phyloP scores from a whole-genome alignment of 2,888 invertebrate species.

The Leucophora obtusa region DNA sequence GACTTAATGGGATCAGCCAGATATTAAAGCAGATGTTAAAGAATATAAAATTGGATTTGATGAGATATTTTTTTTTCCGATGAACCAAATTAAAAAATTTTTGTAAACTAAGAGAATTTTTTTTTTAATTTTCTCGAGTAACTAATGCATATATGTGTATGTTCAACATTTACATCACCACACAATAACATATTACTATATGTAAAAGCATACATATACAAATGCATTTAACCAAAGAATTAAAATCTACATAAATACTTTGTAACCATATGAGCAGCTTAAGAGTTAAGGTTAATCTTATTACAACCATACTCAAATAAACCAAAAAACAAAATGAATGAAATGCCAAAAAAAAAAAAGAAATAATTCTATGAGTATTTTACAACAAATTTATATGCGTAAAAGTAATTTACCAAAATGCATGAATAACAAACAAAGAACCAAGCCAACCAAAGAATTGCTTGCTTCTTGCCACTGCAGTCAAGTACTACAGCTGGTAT shows the following conservation, averaged over 20 bases:
- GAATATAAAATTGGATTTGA: too few species aligned
- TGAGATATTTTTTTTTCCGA: too few species aligned
- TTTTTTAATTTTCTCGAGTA: too few species aligned
- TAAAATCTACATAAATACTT: slow-evolving; percentile 53
- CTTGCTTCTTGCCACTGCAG: background rate
- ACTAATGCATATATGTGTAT: too few species aligned
- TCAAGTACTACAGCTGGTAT: background rate
- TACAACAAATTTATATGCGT: slow-evolving; percentile 38
- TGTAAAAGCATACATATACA: too few species aligned
- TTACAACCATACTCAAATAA: slow-evolving; percentile 34
- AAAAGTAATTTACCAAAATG: slow-evolving; percentile 42
- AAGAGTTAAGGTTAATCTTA: slow-evolving; percentile 55
- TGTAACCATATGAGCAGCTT: slow-evolving; percentile 43
- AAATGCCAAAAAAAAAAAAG: background rate
- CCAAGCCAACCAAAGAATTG: slow-evolving; percentile 11
- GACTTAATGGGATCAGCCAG: too few species aligned
- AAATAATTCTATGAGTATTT: slow-evolving; percentile 18
- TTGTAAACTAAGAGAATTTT: too few species aligned
- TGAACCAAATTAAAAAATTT: too few species aligned
- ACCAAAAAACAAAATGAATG: background rate
- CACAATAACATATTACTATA: too few species aligned
- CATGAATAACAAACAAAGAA: slow-evolving; percentile 52
- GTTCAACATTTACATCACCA: too few species aligned
- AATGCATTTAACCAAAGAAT: slow-evolving; percentile 31
- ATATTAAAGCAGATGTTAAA: too few species aligned